These are phyloP conservation scores for Corvus hawaiiensis DNA, from an alignment of 2,113 vertebrate genomes.

Conservation along the genomic window DNA sequence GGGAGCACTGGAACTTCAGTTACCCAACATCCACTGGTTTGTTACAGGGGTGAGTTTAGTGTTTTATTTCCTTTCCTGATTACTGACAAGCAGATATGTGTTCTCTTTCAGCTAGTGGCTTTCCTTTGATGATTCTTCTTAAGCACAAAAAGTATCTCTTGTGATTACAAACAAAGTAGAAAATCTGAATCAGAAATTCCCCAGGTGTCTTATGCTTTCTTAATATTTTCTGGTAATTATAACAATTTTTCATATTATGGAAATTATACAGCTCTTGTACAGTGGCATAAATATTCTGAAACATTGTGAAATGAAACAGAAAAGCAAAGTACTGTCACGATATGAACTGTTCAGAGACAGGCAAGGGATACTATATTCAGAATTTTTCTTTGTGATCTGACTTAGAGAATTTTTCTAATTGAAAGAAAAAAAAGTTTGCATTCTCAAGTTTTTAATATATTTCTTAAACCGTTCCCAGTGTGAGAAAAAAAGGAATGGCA, in stretches of 20 bases:
- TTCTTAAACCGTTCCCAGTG: background rate
- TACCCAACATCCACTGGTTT: background rate
- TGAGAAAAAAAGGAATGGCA: background rate
- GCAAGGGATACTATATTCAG: background rate
- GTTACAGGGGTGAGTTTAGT: background rate
- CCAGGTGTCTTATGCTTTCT: slow-evolving; percentile 45
- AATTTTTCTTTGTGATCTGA: slow-evolving; percentile 9
- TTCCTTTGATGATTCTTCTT: slow-evolving; percentile 47
- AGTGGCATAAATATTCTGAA: slow-evolving; percentile 63
- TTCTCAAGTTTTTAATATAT: background rate
- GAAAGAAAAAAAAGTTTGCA: background rate
- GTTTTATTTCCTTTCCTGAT: background rate
- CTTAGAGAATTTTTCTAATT: background rate
- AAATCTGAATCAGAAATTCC: slow-evolving; percentile 61
- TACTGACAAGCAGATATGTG: background rate
- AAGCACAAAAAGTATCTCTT: slow-evolving; percentile 36
- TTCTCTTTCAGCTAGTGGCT: slow-evolving; percentile 15
- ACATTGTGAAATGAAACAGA: slow-evolving; percentile 52
- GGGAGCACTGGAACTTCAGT: background rate
- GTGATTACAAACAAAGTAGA: slow-evolving; percentile 44
- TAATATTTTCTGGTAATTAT: slow-evolving; percentile 65
- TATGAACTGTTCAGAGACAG: slow-evolving; percentile 6
- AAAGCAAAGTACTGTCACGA: slow-evolving; percentile 23
- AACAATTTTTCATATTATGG: slow-evolving; percentile 56
- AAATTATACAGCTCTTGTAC: slow-evolving; percentile 59